Base-by-base conservation (phyloP, 2,113 vertebrate genomes). In the Pangasianodon gigas region DNA sequence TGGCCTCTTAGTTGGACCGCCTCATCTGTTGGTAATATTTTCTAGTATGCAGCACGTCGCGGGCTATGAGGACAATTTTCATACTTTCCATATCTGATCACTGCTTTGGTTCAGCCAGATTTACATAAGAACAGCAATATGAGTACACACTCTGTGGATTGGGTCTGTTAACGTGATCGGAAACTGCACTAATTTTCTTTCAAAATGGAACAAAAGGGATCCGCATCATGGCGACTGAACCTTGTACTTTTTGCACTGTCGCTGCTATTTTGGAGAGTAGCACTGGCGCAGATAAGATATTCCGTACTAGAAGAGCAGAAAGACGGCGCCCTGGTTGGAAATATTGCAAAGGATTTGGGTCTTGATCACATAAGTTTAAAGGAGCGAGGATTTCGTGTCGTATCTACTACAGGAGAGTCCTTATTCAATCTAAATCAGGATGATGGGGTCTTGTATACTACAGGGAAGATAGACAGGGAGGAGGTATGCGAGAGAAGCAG, bases 271-370 rank as follows among this genome's bases (percentile, higher is more conserved):
- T 91, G 86, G 86, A 91, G 87, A 46, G 62, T 5, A 4, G 84
- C 60, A 24, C 83, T 69, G 3, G 94, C 93, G 6, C 93, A 95
- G 24, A 92, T 95, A 41, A 88, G 93, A 87, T 96, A 96, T 87
- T 94, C 95, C 0, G 67, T 96, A 37, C 10, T 93, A 0, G 96
- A 96, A 89, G 95, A 96, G 88, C 89, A 93, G 1, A 91, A 92
- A 41, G 93, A 93, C 46, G 94, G 94, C 48, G 77, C 93, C 4
- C 77, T 89, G 5, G 93, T 95, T 13, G 95, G 95, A 8, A 95
- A 95, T 79, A 87, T 95, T 6, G 95, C 94, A 0, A 95, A 95
- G 84, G 95, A 96, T 92, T 87, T 96, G 58, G 95, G 94, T 54
- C 46, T 96, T 32, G 95, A 95, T 18, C 85, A 71, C 13, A 88